These are phyloP conservation scores for Phasia obesa DNA, from an alignment of 2,888 invertebrate genomes.

Conservation along the genomic window DNA sequence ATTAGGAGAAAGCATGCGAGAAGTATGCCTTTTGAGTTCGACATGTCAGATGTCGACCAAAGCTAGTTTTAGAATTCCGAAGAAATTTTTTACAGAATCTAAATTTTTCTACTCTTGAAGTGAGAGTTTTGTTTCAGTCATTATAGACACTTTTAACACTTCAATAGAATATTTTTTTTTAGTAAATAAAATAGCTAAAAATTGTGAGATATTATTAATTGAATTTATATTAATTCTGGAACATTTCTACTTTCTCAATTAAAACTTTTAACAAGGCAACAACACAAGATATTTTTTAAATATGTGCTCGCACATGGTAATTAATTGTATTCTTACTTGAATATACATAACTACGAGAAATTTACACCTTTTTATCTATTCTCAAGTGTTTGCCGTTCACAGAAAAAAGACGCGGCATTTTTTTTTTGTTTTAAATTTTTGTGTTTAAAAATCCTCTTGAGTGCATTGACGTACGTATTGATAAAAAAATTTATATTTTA, in stretches of 20 bases:
- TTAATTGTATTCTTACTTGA: not conserved
- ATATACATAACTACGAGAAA: slow-evolving; percentile 53
- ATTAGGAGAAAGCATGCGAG: too few relatives aligned
- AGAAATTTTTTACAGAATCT: too few relatives aligned
- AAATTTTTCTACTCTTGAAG: too few relatives aligned
- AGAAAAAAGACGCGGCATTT: not conserved
- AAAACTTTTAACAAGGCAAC: slow-evolving; percentile 20
- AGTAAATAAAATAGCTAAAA: not conserved
- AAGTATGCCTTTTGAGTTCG: too few relatives aligned
- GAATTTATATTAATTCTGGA: slow-evolving; percentile 1
- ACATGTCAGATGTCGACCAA: too few relatives aligned
- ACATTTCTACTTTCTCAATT: slow-evolving; percentile 17
- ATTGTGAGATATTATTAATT: not conserved
- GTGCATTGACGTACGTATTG: slow-evolving; percentile 43
- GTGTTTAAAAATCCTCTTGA: slow-evolving; percentile 36
- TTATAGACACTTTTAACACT: too few relatives aligned
- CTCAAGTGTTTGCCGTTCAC: slow-evolving; percentile 26
- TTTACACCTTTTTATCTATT: slow-evolving; percentile 30
- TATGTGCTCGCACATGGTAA: not conserved
- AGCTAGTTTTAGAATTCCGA: too few relatives aligned
- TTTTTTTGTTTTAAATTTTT: slow-evolving; percentile 12
- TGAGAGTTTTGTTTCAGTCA: too few relatives aligned
- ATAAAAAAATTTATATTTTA: too few relatives aligned
- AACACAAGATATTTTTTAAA: not conserved
- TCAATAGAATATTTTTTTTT: too few relatives aligned